Conservation (phyloP, 92 coral and sea anemone genomes). For the Parazoanthus swiftii region DNA sequence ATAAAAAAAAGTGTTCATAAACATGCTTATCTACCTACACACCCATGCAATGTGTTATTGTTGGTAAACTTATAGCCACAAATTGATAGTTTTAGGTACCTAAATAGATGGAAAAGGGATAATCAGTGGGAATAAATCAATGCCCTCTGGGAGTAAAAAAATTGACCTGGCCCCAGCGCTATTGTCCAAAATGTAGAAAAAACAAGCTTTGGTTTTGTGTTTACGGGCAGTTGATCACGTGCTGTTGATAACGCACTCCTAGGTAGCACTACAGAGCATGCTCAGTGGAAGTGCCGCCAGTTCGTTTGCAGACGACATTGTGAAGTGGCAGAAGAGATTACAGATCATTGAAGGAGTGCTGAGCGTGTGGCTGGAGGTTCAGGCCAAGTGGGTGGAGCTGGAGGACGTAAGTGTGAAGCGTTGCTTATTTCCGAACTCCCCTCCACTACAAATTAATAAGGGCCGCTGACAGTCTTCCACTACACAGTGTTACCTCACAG, state of each 20-base stretch:
- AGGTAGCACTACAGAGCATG: constrained; percentile 99
- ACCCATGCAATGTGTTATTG: no score
- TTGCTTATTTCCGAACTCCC: no score
- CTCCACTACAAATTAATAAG: background rate
- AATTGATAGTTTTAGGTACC: no score
- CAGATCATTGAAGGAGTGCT: constrained; percentile 96
- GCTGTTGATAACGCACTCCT: background rate
- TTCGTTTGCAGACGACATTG: constrained; percentile 95
- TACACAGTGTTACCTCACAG: no score
- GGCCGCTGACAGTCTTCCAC: no score
- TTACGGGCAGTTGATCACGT: background rate
- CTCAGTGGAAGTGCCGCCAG: constrained; percentile 96
- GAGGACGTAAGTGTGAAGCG: constrained; percentile 80
- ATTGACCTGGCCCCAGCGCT: background rate
- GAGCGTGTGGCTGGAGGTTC: constrained; percentile 97
- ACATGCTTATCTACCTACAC: no score
- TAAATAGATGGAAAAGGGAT: no score
- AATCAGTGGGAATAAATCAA: background rate
- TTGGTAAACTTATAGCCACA: no score
- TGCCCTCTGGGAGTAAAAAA: background rate
- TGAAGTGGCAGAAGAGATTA: constrained; percentile 96
- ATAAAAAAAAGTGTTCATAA: background rate
- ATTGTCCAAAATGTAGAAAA: no score
- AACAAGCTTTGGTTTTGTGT: no score
- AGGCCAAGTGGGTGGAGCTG: constrained; percentile 94